phyloP scores from a whole-genome alignment of 2,888 invertebrate genomes.

The Drosophila meridiana region DNA sequence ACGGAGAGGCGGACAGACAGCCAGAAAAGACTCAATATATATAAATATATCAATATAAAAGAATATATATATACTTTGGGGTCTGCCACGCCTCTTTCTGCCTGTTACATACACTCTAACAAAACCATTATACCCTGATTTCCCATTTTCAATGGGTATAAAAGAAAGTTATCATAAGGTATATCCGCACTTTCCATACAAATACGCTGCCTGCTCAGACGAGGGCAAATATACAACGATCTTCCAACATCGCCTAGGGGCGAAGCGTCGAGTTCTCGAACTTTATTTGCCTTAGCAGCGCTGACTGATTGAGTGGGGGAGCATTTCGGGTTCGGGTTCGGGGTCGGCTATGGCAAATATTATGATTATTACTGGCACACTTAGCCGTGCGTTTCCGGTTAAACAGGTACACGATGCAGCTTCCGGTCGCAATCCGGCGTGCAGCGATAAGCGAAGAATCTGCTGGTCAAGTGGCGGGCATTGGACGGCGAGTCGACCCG shows the following conservation, averaged over 20 bases:
- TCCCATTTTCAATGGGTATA: too few relatives aligned
- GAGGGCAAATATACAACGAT: too few relatives aligned
- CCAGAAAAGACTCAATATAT: too few relatives aligned
- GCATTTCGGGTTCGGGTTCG: not conserved
- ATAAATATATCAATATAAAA: too few relatives aligned
- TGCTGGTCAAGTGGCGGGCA: constrained; percentile 11
- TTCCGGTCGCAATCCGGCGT: constrained; percentile 27
- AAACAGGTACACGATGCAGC: not conserved
- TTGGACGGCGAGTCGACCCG: not conserved
- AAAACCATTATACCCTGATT: too few relatives aligned
- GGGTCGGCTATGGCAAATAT: not conserved
- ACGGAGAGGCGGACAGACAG: too few relatives aligned
- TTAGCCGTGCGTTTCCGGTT: constrained; percentile 26
- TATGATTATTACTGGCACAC: constrained; percentile 1
- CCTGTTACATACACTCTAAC: too few relatives aligned
- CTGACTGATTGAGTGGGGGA: not conserved
- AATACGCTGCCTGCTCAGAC: too few relatives aligned
- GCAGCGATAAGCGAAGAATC: constrained; percentile 27
- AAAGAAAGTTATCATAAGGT: too few relatives aligned
- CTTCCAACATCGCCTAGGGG: not conserved
- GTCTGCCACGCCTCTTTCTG: too few relatives aligned
- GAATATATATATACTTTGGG: too few relatives aligned
- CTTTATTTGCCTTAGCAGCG: not conserved
- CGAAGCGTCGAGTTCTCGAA: not conserved
- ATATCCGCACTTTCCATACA: too few relatives aligned